These are phyloP conservation scores for Drosophila lacicola DNA, from an alignment of 2,888 invertebrate genomes.

Conservation along the genomic window DNA sequence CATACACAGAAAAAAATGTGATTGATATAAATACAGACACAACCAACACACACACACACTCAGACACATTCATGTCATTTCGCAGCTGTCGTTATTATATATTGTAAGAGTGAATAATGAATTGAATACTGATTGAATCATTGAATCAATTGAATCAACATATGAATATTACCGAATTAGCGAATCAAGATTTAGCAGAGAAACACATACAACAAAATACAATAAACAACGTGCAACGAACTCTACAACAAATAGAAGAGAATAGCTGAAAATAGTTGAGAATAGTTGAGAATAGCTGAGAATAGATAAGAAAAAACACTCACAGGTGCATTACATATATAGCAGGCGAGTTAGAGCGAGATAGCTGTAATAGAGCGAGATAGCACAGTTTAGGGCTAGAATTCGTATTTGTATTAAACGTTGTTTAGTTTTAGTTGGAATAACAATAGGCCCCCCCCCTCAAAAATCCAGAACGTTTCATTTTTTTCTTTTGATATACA, in stretches of 20 bases:
- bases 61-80: slow-evolving; percentile 5
- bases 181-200: neutral
- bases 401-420: slow-evolving; percentile 31
- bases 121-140: neutral
- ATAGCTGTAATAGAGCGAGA: slow-evolving; percentile 4
- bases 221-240: slow-evolving; percentile 77
- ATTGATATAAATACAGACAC: slow-evolving; percentile 30
- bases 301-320: slow-evolving; percentile 24
- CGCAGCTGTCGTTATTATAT: slow-evolving; percentile 3
- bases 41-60: slow-evolving; percentile 10
- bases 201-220: slow-evolving; percentile 40
- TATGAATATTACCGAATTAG: slow-evolving; percentile 11
- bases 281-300: slow-evolving; percentile 8
- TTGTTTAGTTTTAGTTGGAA: slow-evolving; percentile 45
- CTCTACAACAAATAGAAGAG: slow-evolving; percentile 37
- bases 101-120: slow-evolving; percentile 34
- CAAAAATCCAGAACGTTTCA: slow-evolving; percentile 26
- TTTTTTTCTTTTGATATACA: slow-evolving; percentile 26
- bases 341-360: slow-evolving; percentile 2
- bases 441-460: slow-evolving; percentile 7
- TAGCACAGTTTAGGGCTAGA: neutral
- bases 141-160: slow-evolving; percentile 20
- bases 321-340: slow-evolving; percentile 61
- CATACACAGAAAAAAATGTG: slow-evolving; percentile 38
- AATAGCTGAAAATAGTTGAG: slow-evolving; percentile 24